Conservation (phyloP, 2,888 invertebrate genomes). For the Spilarctia lutea region DNA sequence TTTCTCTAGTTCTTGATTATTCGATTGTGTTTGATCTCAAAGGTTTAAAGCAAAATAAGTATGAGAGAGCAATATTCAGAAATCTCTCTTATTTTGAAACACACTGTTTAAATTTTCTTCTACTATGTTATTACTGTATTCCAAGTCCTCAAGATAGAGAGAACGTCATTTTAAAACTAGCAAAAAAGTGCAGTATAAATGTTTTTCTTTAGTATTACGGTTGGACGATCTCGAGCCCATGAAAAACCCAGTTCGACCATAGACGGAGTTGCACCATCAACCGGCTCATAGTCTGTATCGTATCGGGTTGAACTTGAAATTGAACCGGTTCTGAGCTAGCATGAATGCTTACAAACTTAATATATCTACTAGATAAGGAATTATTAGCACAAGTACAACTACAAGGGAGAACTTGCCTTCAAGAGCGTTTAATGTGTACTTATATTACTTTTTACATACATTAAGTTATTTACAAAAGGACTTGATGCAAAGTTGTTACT, state of each 20-base stretch:
- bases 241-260: not conserved
- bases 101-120: not conserved
- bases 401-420: not conserved
- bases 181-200: not conserved
- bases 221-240: not conserved
- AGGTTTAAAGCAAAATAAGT: not conserved
- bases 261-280: not conserved
- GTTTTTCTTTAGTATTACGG: not conserved
- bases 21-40: not conserved
- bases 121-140: not conserved
- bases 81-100: not conserved
- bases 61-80: not conserved
- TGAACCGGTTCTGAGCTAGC: not conserved
- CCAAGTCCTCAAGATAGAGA: not conserved
- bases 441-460: not conserved
- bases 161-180: not conserved
- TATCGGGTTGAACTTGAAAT: not conserved
- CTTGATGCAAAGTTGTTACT: not conserved
- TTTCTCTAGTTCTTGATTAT: not conserved
- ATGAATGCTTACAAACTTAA: not conserved
- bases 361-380: not conserved
- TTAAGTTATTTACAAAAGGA: no score
- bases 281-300: not conserved
- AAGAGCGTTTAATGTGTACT: not conserved
- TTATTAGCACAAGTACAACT: not conserved